Conservation (phyloP, 2,113 vertebrate genomes). For the Oncorhynchus mykiss region DNA sequence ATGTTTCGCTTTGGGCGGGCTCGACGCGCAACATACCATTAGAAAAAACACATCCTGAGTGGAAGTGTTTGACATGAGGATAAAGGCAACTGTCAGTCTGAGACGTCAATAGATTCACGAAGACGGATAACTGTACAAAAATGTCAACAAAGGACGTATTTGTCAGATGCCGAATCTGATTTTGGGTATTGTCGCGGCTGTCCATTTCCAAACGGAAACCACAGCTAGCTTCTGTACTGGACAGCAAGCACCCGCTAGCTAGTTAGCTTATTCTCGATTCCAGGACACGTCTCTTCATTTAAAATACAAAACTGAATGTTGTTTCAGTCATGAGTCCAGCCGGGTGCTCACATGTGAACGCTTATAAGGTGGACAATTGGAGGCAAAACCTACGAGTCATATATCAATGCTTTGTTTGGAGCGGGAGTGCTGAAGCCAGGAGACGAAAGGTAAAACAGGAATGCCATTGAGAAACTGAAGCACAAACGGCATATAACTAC, state of each 20-base stretch:
- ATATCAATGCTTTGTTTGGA: constrained; percentile 99
- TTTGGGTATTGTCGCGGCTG: constrained; percentile 72
- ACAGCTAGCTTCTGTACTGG: constrained; percentile 22
- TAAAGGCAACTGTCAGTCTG: constrained; percentile 64
- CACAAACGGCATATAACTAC: constrained; percentile 39
- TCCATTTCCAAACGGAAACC: constrained; percentile 73
- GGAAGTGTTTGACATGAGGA: constrained; percentile 59
- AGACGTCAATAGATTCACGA: constrained; percentile 34
- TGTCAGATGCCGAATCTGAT: constrained; percentile 64
- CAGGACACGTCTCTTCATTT: constrained; percentile 69
- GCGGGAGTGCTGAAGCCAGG: constrained; percentile 91
- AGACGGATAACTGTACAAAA: constrained; percentile 15
- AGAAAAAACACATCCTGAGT: constrained; percentile 69
- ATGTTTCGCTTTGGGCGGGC: constrained; percentile 63
- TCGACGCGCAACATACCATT: constrained; percentile 52
- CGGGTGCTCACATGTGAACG: constrained; percentile 96
- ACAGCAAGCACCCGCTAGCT: constrained; percentile 68
- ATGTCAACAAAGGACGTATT: constrained; percentile 40
- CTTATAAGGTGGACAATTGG: constrained; percentile 99
- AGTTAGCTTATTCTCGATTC: constrained; percentile 53
- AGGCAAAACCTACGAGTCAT: constrained; percentile 96
- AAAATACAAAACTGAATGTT: constrained; percentile 71
- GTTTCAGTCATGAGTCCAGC: constrained; percentile 90
- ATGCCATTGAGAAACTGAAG: constrained; percentile 1
- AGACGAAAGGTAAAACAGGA: constrained; percentile 88